Conservation (phyloP, 2,113 vertebrate genomes). For the Proteles cristata region DNA sequence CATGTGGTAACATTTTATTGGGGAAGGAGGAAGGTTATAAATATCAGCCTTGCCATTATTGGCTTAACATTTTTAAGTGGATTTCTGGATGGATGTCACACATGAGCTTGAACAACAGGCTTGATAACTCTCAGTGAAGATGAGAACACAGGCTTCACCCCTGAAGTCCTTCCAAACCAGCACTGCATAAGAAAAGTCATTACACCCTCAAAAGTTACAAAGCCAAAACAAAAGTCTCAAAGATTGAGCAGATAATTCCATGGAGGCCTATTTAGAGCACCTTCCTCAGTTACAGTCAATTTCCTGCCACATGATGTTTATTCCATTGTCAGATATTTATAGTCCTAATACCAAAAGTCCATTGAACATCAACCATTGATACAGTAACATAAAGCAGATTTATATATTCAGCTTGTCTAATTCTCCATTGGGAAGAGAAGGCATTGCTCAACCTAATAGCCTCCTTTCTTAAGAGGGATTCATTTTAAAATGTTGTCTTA, state of each 20-base stretch:
- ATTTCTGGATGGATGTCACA: background rate
- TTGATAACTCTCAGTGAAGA: background rate
- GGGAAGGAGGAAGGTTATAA: background rate
- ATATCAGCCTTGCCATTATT: background rate
- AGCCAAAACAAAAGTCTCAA: constrained; percentile 53
- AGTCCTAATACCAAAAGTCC: constrained; percentile 75
- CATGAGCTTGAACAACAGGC: background rate
- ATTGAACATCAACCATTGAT: constrained; percentile 76
- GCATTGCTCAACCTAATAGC: constrained; percentile 76
- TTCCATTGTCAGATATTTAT: constrained; percentile 80
- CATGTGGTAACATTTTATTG: background rate
- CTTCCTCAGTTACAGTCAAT: constrained; percentile 64
- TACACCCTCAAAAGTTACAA: constrained; percentile 3
- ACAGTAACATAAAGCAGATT: constrained; percentile 78
- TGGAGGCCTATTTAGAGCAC: constrained; percentile 57
- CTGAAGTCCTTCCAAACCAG: constrained; percentile 51
- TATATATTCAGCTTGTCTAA: constrained; percentile 78
- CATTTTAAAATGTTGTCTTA: constrained; percentile 80
- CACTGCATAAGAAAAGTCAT: background rate
- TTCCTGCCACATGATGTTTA: constrained; percentile 72
- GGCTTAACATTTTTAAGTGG: constrained; percentile 23
- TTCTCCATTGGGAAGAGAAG: constrained; percentile 78
- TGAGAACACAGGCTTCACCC: background rate
- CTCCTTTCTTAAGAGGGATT: constrained; percentile 78
- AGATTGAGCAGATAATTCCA: constrained; percentile 68